Evolutionary conservation across 2,113 vertebrate species (phyloP).

Genomic region (Nesoenas mayeri): DNA sequence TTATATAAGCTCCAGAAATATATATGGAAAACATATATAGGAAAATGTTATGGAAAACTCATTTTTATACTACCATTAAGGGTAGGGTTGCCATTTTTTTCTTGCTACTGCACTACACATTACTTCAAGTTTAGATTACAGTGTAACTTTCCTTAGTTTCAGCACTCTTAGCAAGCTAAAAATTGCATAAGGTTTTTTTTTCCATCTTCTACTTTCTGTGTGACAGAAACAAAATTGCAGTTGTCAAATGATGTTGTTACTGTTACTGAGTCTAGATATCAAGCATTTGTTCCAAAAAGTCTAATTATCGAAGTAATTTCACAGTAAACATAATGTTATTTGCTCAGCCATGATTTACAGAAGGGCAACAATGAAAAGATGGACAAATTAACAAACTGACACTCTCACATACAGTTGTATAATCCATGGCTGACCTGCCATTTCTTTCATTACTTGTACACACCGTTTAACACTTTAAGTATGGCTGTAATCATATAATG

Average conservation of each 20-base stretch:
- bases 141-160: background rate
- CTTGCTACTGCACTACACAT: background rate
- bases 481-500: conserved; percentile 38
- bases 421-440: background rate
- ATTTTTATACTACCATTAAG: background rate
- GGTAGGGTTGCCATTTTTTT: background rate
- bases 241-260: background rate
- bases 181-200: rapidly evolving
- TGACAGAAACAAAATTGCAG: background rate
- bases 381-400: background rate
- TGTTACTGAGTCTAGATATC: background rate
- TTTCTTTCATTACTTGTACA: conserved; percentile 3
- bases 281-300: background rate
- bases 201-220: background rate
- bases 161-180: background rate
- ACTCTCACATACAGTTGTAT: background rate
- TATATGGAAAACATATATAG: background rate
- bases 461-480: conserved; percentile 8
- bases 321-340: background rate
- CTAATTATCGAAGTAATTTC: background rate
- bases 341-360: background rate
- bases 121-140: background rate
- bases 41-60: background rate
- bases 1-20: background rate
- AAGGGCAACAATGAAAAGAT: background rate